A percentile compares a stretch with the other conserved stretches of the same genome.
phyloP scores from a whole-genome alignment of 1,140 invertebrate species.

The Drosophila kikkawai region DNA sequence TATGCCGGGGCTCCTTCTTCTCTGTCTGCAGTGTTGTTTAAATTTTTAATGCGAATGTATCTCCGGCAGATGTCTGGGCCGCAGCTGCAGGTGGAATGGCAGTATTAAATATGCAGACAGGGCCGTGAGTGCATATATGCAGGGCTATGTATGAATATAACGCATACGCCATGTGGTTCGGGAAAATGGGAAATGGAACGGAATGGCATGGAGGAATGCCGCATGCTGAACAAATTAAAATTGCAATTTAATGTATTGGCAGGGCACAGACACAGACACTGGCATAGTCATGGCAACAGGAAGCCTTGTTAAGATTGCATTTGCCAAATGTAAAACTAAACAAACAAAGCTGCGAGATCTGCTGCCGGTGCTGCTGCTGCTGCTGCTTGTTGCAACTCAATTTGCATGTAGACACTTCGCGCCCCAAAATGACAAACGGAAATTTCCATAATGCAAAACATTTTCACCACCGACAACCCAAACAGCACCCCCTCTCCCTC shows the following conservation, averaged over 20 bases:
- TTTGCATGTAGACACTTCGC: slow-evolving; percentile 72
- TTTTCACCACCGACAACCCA: slow-evolving; percentile 23
- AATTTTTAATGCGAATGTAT: slow-evolving; percentile 81
- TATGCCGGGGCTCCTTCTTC: slow-evolving; percentile 5
- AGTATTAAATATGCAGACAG: slow-evolving; percentile 77
- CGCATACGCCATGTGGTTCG: slow-evolving; percentile 75
- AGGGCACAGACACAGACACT: slow-evolving; percentile 7
- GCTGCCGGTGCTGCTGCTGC: slow-evolving; percentile 4
- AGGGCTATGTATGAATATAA: slow-evolving; percentile 46
- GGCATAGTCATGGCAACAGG: neutral
- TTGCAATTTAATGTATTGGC: slow-evolving; percentile 80
- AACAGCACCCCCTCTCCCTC: neutral
- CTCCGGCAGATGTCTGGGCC: slow-evolving; percentile 59
- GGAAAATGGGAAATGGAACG: neutral
- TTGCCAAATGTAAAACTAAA: slow-evolving; percentile 72
- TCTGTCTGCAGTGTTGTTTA: slow-evolving; percentile 68
- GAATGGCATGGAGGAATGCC: slow-evolving; percentile 30
- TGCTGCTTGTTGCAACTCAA: slow-evolving; percentile 58
- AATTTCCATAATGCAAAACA: slow-evolving; percentile 73
- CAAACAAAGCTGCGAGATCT: slow-evolving; percentile 41
- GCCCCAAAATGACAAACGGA: slow-evolving; percentile 72
- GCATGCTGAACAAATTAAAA: slow-evolving; percentile 80
- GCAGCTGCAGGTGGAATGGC: slow-evolving; percentile 72
- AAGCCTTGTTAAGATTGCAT: slow-evolving; percentile 69
- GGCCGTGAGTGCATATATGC: slow-evolving; percentile 55